A percentile compares a stretch with the other conserved stretches of the same genome.
These are phyloP conservation scores for Subacronicta megacephala DNA, from an alignment of 2,888 invertebrate species.

Conservation along the genomic window DNA sequence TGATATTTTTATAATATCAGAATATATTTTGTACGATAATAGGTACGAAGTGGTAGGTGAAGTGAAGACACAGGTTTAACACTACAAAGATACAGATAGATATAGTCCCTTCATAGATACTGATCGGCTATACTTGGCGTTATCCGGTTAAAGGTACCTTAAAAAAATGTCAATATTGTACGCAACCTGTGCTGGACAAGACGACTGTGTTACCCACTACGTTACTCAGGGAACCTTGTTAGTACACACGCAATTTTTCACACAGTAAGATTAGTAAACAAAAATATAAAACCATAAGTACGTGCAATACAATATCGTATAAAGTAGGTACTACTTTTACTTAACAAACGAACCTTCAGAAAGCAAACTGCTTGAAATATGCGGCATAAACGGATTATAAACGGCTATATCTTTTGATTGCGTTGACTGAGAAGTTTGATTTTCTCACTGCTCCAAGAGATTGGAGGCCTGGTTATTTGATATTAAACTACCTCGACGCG, in stretches of 20 bases:
- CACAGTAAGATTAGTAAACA: slow-evolving; percentile 14
- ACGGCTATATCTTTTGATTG: too few relatives aligned
- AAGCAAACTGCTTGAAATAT: background rate
- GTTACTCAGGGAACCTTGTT: slow-evolving; percentile 6
- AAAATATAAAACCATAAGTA: slow-evolving; percentile 38
- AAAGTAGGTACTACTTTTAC: slow-evolving; percentile 23
- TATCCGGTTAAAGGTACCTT: too few relatives aligned
- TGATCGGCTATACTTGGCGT: too few relatives aligned
- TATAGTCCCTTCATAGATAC: background rate
- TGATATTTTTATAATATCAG: slow-evolving; percentile 1
- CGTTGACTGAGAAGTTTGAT: too few relatives aligned
- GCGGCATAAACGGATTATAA: too few relatives aligned
- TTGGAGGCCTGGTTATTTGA: too few relatives aligned
- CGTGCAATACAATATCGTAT: slow-evolving; percentile 36
- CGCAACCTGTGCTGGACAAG: background rate
- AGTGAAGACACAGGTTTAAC: background rate
- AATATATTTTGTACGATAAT: slow-evolving; percentile 52
- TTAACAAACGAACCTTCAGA: slow-evolving; percentile 13
- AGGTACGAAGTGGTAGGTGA: background rate
- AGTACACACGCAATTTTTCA: slow-evolving; percentile 21
- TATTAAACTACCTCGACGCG: too few relatives aligned
- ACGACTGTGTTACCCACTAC: slow-evolving; percentile 1
- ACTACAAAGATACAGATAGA: too few relatives aligned
- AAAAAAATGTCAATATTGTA: background rate
- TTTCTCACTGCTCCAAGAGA: too few relatives aligned